These are phyloP conservation scores for Anser brachyrhynchus DNA, from an alignment of 2,113 vertebrate species.

Conservation along the genomic window DNA sequence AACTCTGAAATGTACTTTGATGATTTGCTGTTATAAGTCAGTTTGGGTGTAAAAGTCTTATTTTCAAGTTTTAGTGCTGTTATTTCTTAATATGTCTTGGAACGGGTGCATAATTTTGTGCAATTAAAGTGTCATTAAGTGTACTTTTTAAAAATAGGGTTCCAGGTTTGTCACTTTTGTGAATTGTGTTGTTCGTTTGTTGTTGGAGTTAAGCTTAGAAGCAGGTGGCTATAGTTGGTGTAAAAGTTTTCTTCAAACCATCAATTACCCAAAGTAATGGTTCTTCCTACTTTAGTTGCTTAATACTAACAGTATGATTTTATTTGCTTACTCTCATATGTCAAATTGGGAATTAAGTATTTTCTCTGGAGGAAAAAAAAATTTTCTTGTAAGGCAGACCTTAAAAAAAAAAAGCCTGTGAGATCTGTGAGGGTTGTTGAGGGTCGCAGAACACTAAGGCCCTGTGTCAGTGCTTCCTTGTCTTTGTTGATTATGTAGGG, in stretches of 20 bases:
- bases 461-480: not conserved
- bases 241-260: not conserved
- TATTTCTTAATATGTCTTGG: not conserved
- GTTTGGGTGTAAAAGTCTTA: not conserved
- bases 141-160: not conserved
- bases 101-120: not conserved
- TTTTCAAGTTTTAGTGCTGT: not conserved
- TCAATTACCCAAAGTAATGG: not conserved
- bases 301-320: not conserved
- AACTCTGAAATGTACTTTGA: not conserved
- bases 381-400: not conserved
- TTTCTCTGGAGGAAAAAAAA: not conserved
- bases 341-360: not conserved
- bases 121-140: not conserved
- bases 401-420: not conserved
- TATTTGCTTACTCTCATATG: not conserved
- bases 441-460: not conserved
- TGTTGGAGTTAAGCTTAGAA: not conserved
- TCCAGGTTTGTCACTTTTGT: not conserved
- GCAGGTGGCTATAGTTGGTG: not conserved
- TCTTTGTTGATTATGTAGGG: not conserved
- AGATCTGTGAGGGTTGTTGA: not conserved
- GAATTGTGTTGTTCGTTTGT: not conserved
- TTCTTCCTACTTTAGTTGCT: not conserved
- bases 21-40: not conserved